These are phyloP conservation scores for Aphelenchoides besseyi DNA, from an alignment of 1,140 invertebrate species.

Conservation along the genomic window DNA sequence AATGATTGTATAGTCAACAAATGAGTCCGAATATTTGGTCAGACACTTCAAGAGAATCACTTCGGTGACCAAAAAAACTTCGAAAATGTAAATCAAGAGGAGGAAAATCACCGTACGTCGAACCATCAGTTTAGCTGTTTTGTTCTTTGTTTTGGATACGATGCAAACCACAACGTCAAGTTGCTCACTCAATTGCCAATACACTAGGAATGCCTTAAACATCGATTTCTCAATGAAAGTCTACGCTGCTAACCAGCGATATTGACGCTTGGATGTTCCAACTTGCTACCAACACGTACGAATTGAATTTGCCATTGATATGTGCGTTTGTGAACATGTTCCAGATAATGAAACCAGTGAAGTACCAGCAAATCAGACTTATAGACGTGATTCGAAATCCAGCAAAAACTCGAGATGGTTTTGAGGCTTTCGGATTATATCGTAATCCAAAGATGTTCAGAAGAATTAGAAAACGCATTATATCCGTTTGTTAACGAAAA, in stretches of 20 bases:
- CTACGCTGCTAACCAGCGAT: not conserved
- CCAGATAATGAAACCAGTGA: not conserved
- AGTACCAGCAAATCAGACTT: not conserved
- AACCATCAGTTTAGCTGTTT: not conserved
- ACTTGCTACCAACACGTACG: not conserved
- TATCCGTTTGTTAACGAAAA: too few species aligned
- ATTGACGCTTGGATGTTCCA: conserved; percentile 7
- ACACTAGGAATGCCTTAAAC: conserved; percentile 3
- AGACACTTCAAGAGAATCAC: not conserved
- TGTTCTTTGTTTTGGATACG: not conserved
- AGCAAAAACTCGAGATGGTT: not conserved
- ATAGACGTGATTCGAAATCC: not conserved
- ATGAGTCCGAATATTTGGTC: not conserved
- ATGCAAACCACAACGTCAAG: not conserved
- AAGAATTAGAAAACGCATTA: too few species aligned
- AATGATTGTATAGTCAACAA: not conserved
- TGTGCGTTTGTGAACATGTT: not conserved
- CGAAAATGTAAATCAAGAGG: not conserved
- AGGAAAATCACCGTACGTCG: not conserved
- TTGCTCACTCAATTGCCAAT: not conserved
- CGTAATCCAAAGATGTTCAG: too few species aligned
- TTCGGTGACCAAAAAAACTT: not conserved
- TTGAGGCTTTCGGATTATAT: too few species aligned
- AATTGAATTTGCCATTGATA: not conserved
- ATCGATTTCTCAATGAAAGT: not conserved